Conservation (phyloP, 92 coral and sea anemone genomes). For the Paramuricea clavata region DNA sequence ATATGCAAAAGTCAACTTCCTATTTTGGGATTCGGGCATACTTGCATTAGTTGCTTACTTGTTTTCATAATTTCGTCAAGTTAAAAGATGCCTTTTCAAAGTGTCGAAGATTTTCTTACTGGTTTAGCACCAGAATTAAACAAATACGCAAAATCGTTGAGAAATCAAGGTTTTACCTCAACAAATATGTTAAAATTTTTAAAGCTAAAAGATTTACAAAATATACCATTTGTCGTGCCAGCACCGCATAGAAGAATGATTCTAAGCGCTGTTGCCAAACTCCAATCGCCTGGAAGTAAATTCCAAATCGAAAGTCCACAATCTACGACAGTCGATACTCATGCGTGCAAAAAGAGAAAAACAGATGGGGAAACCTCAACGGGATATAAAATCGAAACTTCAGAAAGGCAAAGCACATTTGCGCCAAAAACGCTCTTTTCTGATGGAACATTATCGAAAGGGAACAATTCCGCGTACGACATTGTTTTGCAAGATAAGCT, state of each 20-base stretch:
- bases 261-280: neutral
- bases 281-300: neutral
- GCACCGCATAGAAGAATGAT: constrained; percentile 14
- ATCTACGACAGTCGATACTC: neutral
- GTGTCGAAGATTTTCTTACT: neutral
- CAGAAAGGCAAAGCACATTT: no score
- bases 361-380: neutral
- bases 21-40: no score
- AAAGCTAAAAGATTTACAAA: constrained; percentile 9
- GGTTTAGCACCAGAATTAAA: neutral
- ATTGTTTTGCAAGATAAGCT: no score
- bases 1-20: no score
- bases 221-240: neutral
- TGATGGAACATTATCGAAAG: no score
- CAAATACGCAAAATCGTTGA: neutral
- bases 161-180: neutral
- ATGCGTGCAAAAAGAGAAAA: neutral
- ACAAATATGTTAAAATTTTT: neutral
- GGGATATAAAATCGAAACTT: no score
- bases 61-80: no score
- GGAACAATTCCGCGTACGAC: no score
- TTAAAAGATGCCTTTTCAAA: no score
- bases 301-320: neutral
- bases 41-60: no score
- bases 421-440: no score